Base-by-base conservation (phyloP, 2,797 vertebrate genomes). In the Poeciliopsis paucimaculata region DNA sequence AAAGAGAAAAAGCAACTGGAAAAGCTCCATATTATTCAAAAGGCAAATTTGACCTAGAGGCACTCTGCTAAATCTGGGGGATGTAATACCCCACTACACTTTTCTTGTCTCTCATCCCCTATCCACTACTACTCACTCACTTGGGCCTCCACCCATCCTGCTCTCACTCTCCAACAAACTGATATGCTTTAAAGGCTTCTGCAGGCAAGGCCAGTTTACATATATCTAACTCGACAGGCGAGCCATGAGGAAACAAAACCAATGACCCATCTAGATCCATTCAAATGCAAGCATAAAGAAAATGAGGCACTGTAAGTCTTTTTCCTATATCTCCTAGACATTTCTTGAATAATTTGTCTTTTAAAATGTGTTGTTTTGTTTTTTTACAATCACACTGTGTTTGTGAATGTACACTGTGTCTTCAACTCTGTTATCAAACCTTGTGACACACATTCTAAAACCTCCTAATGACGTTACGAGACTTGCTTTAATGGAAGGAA, bases 171-270 rank as follows among this genome's bases (percentile, higher is more conserved):
- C 76, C 82, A 73, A 80, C 92, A 94, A 95, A 95, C 91, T 89
- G 90, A 95, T 93, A 93, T 94, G 76, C 85, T 94, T 93, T 94
- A 94, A 93, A 93, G 85, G 85, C 88, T 77, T 91, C 95, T 85
- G 45, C 80, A 87, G 94, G 95, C 94, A 89, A 92, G 90, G 91
- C 93, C 93, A 86, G 82, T 94, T 94, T 92, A 92, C 91, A 92
- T 92, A 94, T 93, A 96, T 96, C 90, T 86, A 92, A 94, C 88
- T 93, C 87, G 95, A 96, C 96, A 96, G 94, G 90, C 88, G 79
- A 92, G 92, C 93, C 92, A 87, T 82, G 88, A 92, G 93, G 93
- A 94, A 94, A 93, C 85, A 93, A 93, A 92, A 91, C 92, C 94
- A 91, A 90, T 95, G 95, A 96, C 95, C 95, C 93, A 78, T 87